phyloP scores from a whole-genome alignment of 1,140 invertebrate genomes.

The Steinernema feltiae region DNA sequence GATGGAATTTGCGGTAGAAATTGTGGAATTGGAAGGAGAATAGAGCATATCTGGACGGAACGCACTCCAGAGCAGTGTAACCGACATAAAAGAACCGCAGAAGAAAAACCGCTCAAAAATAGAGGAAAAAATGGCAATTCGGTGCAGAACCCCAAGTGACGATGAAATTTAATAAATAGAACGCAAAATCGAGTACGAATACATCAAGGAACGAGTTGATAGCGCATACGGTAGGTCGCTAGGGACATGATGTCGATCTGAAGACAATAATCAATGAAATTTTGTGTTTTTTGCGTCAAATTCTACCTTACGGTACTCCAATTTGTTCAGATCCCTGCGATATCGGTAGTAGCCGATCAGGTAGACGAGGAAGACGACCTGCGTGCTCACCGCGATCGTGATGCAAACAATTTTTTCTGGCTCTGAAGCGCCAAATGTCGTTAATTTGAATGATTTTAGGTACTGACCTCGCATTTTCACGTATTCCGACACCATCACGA shows the following conservation, averaged over 20 bases:
- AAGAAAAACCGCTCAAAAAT: no score
- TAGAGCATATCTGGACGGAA: no score
- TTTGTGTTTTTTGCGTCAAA: neutral
- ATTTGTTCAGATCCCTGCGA: neutral
- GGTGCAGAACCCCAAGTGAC: no score
- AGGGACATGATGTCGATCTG: constrained; percentile 11
- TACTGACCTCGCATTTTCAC: neutral
- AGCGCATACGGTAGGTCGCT: neutral
- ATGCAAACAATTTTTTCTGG: neutral
- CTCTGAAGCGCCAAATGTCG: neutral
- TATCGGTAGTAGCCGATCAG: neutral
- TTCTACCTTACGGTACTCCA: neutral
- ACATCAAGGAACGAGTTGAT: neutral
- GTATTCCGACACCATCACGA: neutral
- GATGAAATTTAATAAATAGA: no score
- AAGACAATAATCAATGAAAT: neutral
- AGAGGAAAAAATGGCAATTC: no score
- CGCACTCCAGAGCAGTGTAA: no score
- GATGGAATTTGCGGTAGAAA: no score
- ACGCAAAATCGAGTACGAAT: no score
- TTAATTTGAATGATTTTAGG: neutral
- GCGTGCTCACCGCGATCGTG: neutral
- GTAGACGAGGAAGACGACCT: neutral
- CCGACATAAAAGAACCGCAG: no score
- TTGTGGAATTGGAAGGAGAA: no score